These are phyloP conservation scores for Aphelenchoides besseyi DNA, from an alignment of 1,140 invertebrate genomes.

Conservation along the genomic window DNA sequence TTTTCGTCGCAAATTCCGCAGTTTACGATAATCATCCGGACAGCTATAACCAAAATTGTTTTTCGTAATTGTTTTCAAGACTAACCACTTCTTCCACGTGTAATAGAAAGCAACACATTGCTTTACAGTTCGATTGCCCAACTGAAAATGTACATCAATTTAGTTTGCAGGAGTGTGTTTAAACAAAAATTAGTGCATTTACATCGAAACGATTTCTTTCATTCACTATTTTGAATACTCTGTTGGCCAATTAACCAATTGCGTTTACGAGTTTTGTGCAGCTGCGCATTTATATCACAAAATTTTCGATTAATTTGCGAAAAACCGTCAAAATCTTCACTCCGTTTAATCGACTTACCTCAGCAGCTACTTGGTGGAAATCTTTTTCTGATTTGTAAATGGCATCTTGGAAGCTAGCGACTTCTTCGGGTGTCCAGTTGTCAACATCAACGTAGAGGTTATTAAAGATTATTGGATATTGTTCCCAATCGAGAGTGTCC, in stretches of 20 bases:
- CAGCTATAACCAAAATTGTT: constrained; percentile 36
- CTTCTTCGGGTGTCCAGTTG: constrained; percentile 45
- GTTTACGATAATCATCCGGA: constrained; percentile 66
- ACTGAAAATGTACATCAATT: constrained; percentile 65
- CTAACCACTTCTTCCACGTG: constrained; percentile 82
- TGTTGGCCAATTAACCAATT: neutral
- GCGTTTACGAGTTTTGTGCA: neutral
- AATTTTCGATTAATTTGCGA: constrained; percentile 32
- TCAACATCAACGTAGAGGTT: constrained; percentile 66
- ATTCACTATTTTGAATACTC: too few relatives aligned
- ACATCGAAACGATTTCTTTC: too few relatives aligned
- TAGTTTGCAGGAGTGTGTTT: too few relatives aligned
- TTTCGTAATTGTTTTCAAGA: constrained; percentile 11
- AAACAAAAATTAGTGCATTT: too few relatives aligned
- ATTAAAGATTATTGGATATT: constrained; percentile 73
- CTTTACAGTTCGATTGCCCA: constrained; percentile 80
- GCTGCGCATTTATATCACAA: neutral
- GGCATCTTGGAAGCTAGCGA: constrained; percentile 80
- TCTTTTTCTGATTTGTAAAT: constrained; percentile 87
- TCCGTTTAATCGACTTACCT: constrained; percentile 70
- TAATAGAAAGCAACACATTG: constrained; percentile 97
- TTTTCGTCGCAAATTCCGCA: constrained; percentile 64
- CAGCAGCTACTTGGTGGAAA: constrained; percentile 79
- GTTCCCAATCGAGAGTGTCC: constrained; percentile 71
- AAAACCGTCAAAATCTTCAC: too few relatives aligned